phyloP scores from a whole-genome alignment of 2,888 invertebrate genomes.

The Nemapogon koenigi region DNA sequence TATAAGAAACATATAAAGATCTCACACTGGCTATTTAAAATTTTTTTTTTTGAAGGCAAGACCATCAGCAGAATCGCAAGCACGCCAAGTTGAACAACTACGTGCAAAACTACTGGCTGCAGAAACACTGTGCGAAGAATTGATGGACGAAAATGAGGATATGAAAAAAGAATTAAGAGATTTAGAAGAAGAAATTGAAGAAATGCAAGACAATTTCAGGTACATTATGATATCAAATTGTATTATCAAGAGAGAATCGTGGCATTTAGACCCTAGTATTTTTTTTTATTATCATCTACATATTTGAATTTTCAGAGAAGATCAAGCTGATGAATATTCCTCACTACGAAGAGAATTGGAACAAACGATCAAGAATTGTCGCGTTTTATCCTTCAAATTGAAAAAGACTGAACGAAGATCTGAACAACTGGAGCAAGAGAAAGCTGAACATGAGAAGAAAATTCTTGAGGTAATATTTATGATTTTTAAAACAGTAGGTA shows the following conservation, averaged over 20 bases:
- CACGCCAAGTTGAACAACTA: conserved; percentile 73
- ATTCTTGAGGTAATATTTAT: conserved; percentile 50
- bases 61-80: conserved; percentile 63
- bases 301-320: conserved; percentile 71
- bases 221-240: too few relatives aligned
- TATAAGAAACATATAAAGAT: too few relatives aligned
- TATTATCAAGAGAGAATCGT: too few relatives aligned
- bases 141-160: conserved; percentile 96
- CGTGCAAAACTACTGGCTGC: conserved; percentile 86
- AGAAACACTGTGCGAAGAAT: conserved; percentile 89
- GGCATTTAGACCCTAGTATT: too few relatives aligned
- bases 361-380: conserved; percentile 96
- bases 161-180: conserved; percentile 92
- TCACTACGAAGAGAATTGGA: conserved; percentile 94
- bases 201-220: conserved; percentile 96
- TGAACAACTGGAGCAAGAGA: conserved; percentile 87
- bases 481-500: not conserved
- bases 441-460: conserved; percentile 74
- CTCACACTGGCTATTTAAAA: too few relatives aligned
- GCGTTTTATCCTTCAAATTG: conserved; percentile 96
- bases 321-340: conserved; percentile 96
- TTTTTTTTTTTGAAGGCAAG: conserved; percentile 40
- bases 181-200: conserved; percentile 97
- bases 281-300: not conserved
- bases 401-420: conserved; percentile 92